Evolutionary conservation across 2,113 vertebrate genomes (phyloP), one percentile per base, ranked within the genome.

Genomic region (Calyptommatus sinebrachiatus): DNA sequence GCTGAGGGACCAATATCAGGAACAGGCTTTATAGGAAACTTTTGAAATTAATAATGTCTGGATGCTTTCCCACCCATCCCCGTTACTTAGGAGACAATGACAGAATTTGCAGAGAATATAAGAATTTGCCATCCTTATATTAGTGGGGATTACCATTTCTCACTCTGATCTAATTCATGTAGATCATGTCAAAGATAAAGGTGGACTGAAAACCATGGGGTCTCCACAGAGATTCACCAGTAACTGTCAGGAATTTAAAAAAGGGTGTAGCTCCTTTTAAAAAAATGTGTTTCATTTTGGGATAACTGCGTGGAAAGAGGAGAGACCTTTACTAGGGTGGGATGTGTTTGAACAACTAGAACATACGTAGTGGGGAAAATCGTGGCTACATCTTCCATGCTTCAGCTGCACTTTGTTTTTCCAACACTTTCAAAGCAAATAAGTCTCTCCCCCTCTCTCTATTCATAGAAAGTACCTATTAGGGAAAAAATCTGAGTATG

Each of bases 381-480:
- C 85, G 87, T 85, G 83, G 73, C 75, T 82, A 81, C 82, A 90
- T 88, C 88, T 93, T 88, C 89, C 87, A 84, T 70, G 80, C 79
- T 85, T 63, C 82, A 80, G 76, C 75, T 87, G 90, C 77, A 41
- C 21, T 69, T 83, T 24, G 0, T 79, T 1, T 73, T 81, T 82
- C 87, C 88, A 85, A 89, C 28, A 68, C 66, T 85, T 88, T 75
- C 82, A 69, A 71, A 78, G 84, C 77, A 87, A 90, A 84, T 67
- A 88, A 41, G 77, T 66, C 72, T 73, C 81, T 66, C 76, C 86
- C 78, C 85, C 88, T 89, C 88, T 90, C 84, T 83, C 84, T 86
- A 84, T 85, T 91, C 86, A 91, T 78, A 91, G 85, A 89, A 90
- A 91, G 88, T 88, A 90, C 88, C 85, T 91, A 91, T 91, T 93